These are phyloP conservation scores for Pectinophora gossypiella DNA, from an alignment of 1,140 invertebrate genomes.

Conservation along the genomic window DNA sequence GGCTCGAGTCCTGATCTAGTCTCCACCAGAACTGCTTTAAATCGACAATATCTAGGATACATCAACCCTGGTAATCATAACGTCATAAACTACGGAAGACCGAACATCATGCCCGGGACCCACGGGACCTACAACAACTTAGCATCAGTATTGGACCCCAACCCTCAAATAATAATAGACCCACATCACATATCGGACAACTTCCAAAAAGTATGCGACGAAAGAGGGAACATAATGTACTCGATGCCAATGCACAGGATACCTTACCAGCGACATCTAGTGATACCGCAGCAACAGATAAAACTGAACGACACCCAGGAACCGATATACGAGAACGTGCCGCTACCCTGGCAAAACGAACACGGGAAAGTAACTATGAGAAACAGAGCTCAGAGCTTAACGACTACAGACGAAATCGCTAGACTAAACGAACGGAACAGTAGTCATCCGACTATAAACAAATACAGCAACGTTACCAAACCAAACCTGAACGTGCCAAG, in stretches of 20 bases:
- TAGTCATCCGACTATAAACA: constrained; percentile 54
- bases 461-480: constrained; percentile 31
- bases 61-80: constrained; percentile 49
- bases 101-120: constrained; percentile 61
- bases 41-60: constrained; percentile 73
- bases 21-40: constrained; percentile 78
- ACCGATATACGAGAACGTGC: constrained; percentile 88
- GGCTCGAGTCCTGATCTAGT: constrained; percentile 87
- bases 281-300: constrained; percentile 65
- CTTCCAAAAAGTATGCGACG: constrained; percentile 77
- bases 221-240: constrained; percentile 78
- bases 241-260: constrained; percentile 76
- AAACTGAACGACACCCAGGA: constrained; percentile 74
- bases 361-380: constrained; percentile 54
- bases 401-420: constrained; percentile 80
- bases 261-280: constrained; percentile 68
- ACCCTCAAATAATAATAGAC: constrained; percentile 63
- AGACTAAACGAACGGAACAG: constrained; percentile 57
- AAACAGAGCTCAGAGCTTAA: constrained; percentile 80
- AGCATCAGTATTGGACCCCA: constrained; percentile 59
- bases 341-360: constrained; percentile 78
- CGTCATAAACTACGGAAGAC: constrained; percentile 46
- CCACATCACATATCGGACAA: constrained; percentile 74
- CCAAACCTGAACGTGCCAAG: constrained; percentile 26
- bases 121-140: constrained; percentile 85